Evolutionary conservation across 2,888 invertebrate genomes (phyloP), one percentile per base, ranked within the genome.

Genomic region (Deladenus siricidicola): DNA sequence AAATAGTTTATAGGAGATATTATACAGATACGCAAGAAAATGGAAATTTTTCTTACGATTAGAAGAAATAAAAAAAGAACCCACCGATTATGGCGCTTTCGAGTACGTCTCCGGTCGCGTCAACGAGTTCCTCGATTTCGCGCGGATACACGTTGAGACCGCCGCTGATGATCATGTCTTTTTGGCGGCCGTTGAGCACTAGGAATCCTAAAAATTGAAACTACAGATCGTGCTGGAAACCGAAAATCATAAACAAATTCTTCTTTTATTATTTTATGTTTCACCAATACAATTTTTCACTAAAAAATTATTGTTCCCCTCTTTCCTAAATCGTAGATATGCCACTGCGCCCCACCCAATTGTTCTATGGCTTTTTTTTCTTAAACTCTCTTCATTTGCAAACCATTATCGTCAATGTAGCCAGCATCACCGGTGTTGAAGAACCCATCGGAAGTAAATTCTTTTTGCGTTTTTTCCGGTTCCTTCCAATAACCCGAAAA

Each of bases 401-500:
- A 73, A 4, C 72, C 74, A 26, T 68, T 56, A 19, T 68, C 67
- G 62, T 76, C 75, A 14, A 70, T 55, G 26, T 62, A 57, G 29
- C 70, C 76, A 28, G 69, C 64, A 63, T 76, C 77, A 83, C 85
- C 91, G 0, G 93, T 92, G 72, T 87, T 88, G 80, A 91, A 90
- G 87, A 88, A 93, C 4, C 87, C 88, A 79, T 89, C 89, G 0
- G 79, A 72, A 0, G 88, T 87, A 80, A 90, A 89, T 64, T 86
- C 85, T 48, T 85, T 83, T 60, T 81, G 80, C 0, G 87, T 88
- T 19, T 84, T 86, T 62, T 86, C 84, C 0, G 86, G 85, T 70
- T 86, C 85, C 69, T 87, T 86, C 85, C 86, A 89, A 80, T 91
- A 92, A 70, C 86, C 86, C 71, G 56, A 62, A 77, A 88, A 88